Conservation (phyloP, 2,797 vertebrate species). For the Xenentodon cancila region DNA sequence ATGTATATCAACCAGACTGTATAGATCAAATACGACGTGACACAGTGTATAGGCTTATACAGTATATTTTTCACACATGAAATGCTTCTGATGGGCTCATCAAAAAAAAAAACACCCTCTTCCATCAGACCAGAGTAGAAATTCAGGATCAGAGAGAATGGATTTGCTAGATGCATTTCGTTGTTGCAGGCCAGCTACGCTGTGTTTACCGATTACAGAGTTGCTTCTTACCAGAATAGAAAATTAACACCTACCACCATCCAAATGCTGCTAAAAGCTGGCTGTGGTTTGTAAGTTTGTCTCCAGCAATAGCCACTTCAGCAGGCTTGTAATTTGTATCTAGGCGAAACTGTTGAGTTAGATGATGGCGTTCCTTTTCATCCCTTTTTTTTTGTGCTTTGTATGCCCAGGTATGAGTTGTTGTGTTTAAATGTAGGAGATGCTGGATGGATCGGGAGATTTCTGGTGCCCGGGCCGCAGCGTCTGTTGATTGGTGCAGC, state of each 20-base stretch:
- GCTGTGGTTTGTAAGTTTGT: slow-evolving; percentile 45
- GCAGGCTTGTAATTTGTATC: slow-evolving; percentile 48
- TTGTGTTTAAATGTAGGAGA: too few relatives aligned
- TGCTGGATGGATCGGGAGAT: too few relatives aligned
- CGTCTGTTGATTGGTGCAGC: too few relatives aligned
- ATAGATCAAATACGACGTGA: slow-evolving; percentile 56
- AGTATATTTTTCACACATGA: slow-evolving; percentile 4
- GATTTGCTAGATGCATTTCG: slow-evolving; percentile 55
- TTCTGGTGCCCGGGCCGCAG: too few relatives aligned
- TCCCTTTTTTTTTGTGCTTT: too few relatives aligned
- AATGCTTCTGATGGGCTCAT: slow-evolving; percentile 38
- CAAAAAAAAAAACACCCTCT: slow-evolving; percentile 39
- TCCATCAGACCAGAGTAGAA: slow-evolving; percentile 35
- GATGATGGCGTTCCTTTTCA: neutral
- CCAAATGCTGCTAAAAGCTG: slow-evolving; percentile 59
- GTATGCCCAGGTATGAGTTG: too few relatives aligned
- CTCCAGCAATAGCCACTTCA: slow-evolving; percentile 48
- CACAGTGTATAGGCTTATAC: slow-evolving; percentile 1
- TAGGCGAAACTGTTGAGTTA: neutral
- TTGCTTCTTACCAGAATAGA: slow-evolving; percentile 57
- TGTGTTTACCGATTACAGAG: slow-evolving; percentile 60
- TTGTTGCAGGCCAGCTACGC: slow-evolving; percentile 55
- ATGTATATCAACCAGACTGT: slow-evolving; percentile 48
- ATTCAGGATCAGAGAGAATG: slow-evolving; percentile 52
- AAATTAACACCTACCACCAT: slow-evolving; percentile 57